A percentile compares a stretch with the other conserved stretches of the same genome.
Evolutionary conservation across 2,888 invertebrate species (phyloP).

Genomic region (Pediacus dermestoides): DNA sequence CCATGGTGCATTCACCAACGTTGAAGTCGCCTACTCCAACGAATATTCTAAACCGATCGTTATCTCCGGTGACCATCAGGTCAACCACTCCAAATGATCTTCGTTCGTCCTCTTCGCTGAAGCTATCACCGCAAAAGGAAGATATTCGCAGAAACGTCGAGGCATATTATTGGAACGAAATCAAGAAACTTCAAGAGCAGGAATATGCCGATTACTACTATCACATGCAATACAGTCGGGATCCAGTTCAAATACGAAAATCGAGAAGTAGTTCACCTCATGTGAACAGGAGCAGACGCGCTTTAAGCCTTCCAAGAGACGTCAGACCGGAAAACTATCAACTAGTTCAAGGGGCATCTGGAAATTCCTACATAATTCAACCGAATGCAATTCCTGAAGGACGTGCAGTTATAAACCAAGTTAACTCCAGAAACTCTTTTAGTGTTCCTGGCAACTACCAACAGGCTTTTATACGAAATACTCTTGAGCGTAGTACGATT

Average conservation of each 20-base stretch:
- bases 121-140: conserved; percentile 51
- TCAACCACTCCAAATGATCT: conserved; percentile 28
- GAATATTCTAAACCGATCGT: conserved; percentile 24
- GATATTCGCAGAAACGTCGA: conserved; percentile 60
- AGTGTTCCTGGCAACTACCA: conserved; percentile 17
- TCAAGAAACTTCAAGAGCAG: conserved; percentile 61
- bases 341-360: conserved; percentile 6
- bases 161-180: conserved; percentile 66
- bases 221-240: conserved; percentile 37
- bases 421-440: conserved; percentile 12
- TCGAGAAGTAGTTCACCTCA: conserved; percentile 51
- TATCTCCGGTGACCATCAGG: conserved; percentile 21
- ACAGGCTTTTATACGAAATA: conserved; percentile 29
- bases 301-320: conserved; percentile 47
- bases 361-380: conserved; percentile 17
- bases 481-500: conserved; percentile 35
- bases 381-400: conserved; percentile 28
- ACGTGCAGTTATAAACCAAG: conserved; percentile 24
- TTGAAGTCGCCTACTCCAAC: conserved; percentile 26
- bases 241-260: conserved; percentile 41
- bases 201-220: conserved; percentile 55
- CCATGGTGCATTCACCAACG: conserved; percentile 36
- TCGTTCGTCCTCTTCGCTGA: conserved; percentile 23
- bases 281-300: conserved; percentile 45
- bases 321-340: conserved; percentile 13